These are phyloP conservation scores for Agonopterix heracliana DNA, from an alignment of 2,888 invertebrate species.

Conservation along the genomic window DNA sequence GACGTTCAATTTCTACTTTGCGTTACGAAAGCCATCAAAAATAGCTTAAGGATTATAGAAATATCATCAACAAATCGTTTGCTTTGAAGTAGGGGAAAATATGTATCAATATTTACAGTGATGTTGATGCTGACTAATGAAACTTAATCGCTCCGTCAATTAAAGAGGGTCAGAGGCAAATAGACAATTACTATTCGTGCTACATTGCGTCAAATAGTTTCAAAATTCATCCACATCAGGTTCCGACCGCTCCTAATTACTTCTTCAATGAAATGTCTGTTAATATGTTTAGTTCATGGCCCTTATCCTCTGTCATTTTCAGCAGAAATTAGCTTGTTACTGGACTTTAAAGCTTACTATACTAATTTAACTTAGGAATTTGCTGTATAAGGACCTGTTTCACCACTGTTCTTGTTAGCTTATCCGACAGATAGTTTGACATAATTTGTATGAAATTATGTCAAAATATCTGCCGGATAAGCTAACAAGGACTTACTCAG, in stretches of 20 bases:
- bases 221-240: constrained; percentile 16
- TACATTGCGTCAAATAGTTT: constrained; percentile 33
- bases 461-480: too few species aligned
- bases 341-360: too few species aligned
- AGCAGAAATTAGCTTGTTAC: too few species aligned
- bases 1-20: background rate
- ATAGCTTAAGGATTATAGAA: constrained; percentile 52
- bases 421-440: too few species aligned
- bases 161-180: constrained; percentile 34
- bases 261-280: constrained; percentile 5
- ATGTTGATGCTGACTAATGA: constrained; percentile 39
- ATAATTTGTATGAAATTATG: too few species aligned
- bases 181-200: constrained; percentile 37
- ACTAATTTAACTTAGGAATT: too few species aligned
- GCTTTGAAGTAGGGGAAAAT: constrained; percentile 28
- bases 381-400: too few species aligned
- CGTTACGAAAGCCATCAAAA: constrained; percentile 45
- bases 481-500: too few species aligned
- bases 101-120: constrained; percentile 48
- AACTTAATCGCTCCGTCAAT: constrained; percentile 43
- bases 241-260: constrained; percentile 13
- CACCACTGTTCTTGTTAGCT: too few species aligned
- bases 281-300: constrained; percentile 5
- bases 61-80: constrained; percentile 40
- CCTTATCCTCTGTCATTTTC: constrained; percentile 3